Evolutionary conservation across 2,797 vertebrate species (phyloP).

Genomic region (Pangasius djambal): DNA sequence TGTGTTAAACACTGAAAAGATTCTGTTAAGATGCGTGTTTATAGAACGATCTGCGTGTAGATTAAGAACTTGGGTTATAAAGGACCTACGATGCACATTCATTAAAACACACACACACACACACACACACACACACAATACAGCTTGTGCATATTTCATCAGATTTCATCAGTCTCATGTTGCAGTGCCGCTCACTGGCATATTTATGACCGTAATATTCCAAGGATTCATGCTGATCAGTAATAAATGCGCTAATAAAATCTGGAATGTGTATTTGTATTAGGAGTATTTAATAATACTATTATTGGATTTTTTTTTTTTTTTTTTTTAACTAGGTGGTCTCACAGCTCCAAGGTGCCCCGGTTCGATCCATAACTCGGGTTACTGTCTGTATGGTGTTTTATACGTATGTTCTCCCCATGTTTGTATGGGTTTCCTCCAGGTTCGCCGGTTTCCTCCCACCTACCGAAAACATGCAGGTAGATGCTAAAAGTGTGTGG

Average conservation of each 20-base stretch:
- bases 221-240: conserved; percentile 28
- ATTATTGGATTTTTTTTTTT: no score
- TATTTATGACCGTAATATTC: conserved; percentile 29
- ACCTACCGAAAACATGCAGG: background rate
- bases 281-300: background rate
- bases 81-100: background rate
- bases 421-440: background rate
- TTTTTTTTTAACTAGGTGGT: no score
- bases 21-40: background rate
- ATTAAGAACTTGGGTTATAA: background rate
- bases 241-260: conserved; percentile 48
- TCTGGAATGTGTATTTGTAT: conserved; percentile 36
- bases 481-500: background rate
- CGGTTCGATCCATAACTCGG: background rate
- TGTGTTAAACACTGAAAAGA: background rate
- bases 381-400: background rate
- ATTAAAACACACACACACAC: conserved; percentile 13
- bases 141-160: background rate
- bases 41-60: conserved; percentile 23
- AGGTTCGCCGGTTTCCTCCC: background rate
- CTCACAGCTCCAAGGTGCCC: background rate
- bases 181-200: conserved; percentile 8
- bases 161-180: conserved; percentile 15
- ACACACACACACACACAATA: conserved; percentile 9
- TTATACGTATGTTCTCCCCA: background rate